Evolutionary conservation across 2,888 invertebrate species (phyloP).

Genomic region (Biston betularia): DNA sequence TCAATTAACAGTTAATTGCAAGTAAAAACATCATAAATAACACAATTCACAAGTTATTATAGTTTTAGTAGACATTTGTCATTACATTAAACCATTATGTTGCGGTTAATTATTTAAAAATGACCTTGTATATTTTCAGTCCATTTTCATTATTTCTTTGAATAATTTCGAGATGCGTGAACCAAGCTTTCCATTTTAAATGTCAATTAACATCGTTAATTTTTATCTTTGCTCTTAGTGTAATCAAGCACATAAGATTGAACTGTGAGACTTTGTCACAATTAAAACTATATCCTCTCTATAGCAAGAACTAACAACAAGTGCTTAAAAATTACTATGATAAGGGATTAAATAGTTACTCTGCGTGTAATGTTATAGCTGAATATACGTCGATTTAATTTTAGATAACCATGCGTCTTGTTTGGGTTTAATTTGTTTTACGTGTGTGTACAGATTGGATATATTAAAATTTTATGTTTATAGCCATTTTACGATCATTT

Average conservation of each 20-base stretch:
- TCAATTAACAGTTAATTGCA: too few relatives aligned
- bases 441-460: constrained; percentile 47
- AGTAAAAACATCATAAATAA: too few relatives aligned
- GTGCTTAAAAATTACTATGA: constrained; percentile 12
- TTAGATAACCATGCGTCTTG: constrained; percentile 58
- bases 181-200: constrained; percentile 58
- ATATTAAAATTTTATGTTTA: constrained; percentile 50
- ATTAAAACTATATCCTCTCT: background rate
- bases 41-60: too few relatives aligned
- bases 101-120: too few relatives aligned
- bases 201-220: constrained; percentile 65
- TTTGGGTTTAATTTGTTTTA: constrained; percentile 53
- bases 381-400: constrained; percentile 54
- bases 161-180: constrained; percentile 42
- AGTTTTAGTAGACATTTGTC: too few relatives aligned
- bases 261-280: constrained; percentile 7
- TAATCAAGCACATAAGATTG: constrained; percentile 18
- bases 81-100: too few relatives aligned
- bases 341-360: constrained; percentile 3
- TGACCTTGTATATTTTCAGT: constrained; percentile 35
- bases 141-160: constrained; percentile 50
- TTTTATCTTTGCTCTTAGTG: constrained; percentile 56
- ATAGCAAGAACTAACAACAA: background rate
- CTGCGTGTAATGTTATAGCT: constrained; percentile 5
- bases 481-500: constrained; percentile 43